A percentile compares a stretch with the other conserved stretches of the same genome.
Conservation (phyloP, 2,888 invertebrate genomes). For the Drosophila helvetica region DNA sequence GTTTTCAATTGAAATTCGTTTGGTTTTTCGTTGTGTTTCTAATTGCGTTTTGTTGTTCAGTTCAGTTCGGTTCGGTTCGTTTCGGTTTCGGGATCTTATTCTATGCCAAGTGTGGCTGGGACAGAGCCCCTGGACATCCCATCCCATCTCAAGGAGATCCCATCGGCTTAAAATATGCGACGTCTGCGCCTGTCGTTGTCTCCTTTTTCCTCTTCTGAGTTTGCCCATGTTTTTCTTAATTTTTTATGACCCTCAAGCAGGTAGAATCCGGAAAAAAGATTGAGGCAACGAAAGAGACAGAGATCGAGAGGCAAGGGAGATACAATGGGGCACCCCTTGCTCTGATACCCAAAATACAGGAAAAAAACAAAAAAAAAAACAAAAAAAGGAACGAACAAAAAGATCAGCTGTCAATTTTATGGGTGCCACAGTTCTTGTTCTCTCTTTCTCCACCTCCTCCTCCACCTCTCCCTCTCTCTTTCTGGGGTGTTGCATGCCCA, state of each 20-base stretch:
- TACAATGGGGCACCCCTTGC: slow-evolving; percentile 56
- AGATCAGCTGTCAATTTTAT: slow-evolving; percentile 72
- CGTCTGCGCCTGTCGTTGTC: slow-evolving; percentile 50
- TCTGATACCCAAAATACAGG: slow-evolving; percentile 35
- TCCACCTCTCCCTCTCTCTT: neutral
- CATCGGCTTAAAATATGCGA: slow-evolving; percentile 66
- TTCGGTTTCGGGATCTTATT: neutral
- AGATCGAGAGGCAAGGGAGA: slow-evolving; percentile 27
- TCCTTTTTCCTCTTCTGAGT: slow-evolving; percentile 34
- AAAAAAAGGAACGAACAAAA: slow-evolving; percentile 38
- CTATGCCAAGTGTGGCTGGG: slow-evolving; percentile 40
- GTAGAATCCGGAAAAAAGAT: slow-evolving; percentile 45
- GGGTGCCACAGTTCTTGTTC: slow-evolving; percentile 43
- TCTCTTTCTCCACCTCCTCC: neutral
- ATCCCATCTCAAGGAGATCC: slow-evolving; percentile 51
- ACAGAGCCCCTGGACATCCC: slow-evolving; percentile 32
- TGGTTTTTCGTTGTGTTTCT: slow-evolving; percentile 49
- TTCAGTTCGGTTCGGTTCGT: neutral
- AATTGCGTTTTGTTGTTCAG: slow-evolving; percentile 59
- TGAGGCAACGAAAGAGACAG: slow-evolving; percentile 33
- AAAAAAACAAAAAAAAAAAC: slow-evolving; percentile 9
- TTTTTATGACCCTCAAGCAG: slow-evolving; percentile 66
- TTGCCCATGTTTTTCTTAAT: slow-evolving; percentile 70
- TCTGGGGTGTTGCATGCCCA: slow-evolving; percentile 36
- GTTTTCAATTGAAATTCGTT: slow-evolving; percentile 58